Conservation (phyloP, 2,113 vertebrate genomes). For the Leucoraja erinaceus region DNA sequence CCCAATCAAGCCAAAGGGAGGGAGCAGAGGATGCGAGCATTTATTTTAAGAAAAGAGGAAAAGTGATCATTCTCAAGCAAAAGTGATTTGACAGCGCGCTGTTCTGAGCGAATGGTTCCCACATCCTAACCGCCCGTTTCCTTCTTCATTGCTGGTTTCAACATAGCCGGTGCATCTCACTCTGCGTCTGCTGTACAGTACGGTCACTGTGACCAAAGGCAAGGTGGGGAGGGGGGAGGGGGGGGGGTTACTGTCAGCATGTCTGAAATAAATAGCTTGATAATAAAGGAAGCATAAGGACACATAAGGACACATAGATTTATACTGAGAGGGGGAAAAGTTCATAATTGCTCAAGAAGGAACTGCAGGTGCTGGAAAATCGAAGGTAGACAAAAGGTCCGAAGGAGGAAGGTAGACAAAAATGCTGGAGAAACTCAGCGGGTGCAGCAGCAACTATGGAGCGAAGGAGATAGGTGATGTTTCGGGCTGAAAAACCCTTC, state of each 20-base stretch:
- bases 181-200: background rate
- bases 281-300: background rate
- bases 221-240: too few species aligned
- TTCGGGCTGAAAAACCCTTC: too few species aligned
- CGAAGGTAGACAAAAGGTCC: too few species aligned
- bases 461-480: too few species aligned
- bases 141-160: constrained; percentile 9
- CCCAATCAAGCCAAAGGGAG: background rate
- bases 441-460: too few species aligned
- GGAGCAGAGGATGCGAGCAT: background rate
- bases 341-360: too few species aligned
- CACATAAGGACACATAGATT: too few species aligned
- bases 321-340: too few species aligned
- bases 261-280: background rate
- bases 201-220: background rate
- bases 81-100: background rate
- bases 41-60: constrained; percentile 25
- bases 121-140: constrained; percentile 26
- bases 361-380: too few species aligned
- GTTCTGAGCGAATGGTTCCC: constrained; percentile 15
- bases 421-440: too few species aligned
- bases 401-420: too few species aligned
- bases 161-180: background rate
- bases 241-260: background rate
- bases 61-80: constrained; percentile 17